A percentile compares a stretch with the other conserved stretches of the same genome.
phyloP scores from a whole-genome alignment of 1,140 invertebrate genomes.

The Danaus melanippus region DNA sequence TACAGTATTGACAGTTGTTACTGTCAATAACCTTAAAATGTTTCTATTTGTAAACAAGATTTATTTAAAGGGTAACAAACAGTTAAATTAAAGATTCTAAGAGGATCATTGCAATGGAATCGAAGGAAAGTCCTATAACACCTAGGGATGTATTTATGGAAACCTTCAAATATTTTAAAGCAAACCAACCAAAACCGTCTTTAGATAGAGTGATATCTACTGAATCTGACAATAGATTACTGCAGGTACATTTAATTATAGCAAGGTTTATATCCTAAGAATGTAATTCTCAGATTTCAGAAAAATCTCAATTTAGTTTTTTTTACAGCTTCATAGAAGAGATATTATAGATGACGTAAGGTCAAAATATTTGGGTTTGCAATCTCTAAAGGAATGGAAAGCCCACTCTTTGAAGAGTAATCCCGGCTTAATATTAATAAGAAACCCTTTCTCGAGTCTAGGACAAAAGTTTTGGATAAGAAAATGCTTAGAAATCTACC shows the following conservation, averaged over 20 bases:
- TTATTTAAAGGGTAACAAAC: too few species aligned
- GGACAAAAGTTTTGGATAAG: conserved; percentile 89
- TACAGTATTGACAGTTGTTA: too few species aligned
- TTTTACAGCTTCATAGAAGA: too few species aligned
- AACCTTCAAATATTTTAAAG: conserved; percentile 64
- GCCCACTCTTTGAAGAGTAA: conserved; percentile 72
- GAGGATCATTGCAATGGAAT: too few species aligned
- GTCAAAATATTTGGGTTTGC: conserved; percentile 66
- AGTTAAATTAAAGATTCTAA: conserved; percentile 1
- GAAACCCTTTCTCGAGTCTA: conserved; percentile 84
- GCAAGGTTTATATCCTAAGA: too few species aligned
- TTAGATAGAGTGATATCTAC: conserved; percentile 27
- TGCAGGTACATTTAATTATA: too few species aligned
- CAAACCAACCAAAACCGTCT: conserved; percentile 45
- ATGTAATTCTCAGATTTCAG: too few species aligned
- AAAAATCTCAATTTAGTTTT: too few species aligned
- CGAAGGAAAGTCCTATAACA: too few species aligned
- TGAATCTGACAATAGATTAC: too few species aligned
- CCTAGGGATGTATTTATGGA: conserved; percentile 48
- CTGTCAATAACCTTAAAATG: too few species aligned
- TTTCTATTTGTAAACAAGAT: too few species aligned
- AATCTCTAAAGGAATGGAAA: conserved; percentile 71
- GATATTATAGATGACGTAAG: conserved; percentile 29
- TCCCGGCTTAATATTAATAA: conserved; percentile 84
- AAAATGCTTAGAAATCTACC: conserved; percentile 84